Conservation (phyloP, 2,113 vertebrate genomes). For the Rhinolophus sinicus region DNA sequence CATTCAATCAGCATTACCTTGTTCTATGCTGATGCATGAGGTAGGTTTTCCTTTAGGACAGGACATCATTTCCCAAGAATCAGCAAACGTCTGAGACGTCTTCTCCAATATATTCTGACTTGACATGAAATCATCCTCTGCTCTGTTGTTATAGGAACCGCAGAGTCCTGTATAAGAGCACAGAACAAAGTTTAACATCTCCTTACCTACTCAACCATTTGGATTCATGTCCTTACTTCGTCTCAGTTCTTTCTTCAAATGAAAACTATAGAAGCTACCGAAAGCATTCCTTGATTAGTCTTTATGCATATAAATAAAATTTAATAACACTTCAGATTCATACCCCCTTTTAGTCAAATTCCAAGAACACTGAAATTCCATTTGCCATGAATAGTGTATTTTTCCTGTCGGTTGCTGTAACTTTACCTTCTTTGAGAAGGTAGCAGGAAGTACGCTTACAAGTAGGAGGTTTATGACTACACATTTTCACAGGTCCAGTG, state of each 20-base stretch:
- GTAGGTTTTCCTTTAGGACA: conserved; percentile 65
- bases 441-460: neutral
- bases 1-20: conserved; percentile 79
- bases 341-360: neutral
- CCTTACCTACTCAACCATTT: neutral
- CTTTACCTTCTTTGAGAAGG: neutral
- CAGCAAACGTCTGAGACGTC: conserved; percentile 71
- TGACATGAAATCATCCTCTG: conserved; percentile 81
- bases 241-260: neutral
- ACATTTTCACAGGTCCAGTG: neutral
- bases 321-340: neutral
- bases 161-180: conserved; percentile 74
- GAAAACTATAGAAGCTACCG: neutral
- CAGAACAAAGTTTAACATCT: neutral
- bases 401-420: neutral
- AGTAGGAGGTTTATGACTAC: neutral
- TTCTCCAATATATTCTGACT: conserved; percentile 80
- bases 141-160: conserved; percentile 81
- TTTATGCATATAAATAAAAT: neutral
- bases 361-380: neutral
- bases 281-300: neutral
- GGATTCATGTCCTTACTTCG: neutral
- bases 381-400: neutral
- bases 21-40: conserved; percentile 85
- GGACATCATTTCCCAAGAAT: conserved; percentile 79